Conservation (phyloP, 2,888 invertebrate genomes). For the Nemotelus pantherinus region DNA sequence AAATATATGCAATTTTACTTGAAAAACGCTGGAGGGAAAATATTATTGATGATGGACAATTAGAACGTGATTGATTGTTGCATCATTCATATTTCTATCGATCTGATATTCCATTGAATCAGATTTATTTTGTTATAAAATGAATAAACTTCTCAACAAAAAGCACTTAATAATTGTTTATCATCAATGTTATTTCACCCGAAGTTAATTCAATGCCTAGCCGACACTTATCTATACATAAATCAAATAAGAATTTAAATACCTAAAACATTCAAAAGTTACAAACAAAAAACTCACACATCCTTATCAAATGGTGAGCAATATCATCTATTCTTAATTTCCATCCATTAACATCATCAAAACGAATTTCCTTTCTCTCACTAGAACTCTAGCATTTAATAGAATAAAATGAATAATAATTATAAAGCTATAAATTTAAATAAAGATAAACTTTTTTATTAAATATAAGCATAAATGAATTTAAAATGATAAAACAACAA, state of each 20-base stretch:
- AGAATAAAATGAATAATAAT: constrained; percentile 28
- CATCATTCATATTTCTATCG: too few relatives aligned
- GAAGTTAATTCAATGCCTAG: neutral
- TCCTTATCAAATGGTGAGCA: constrained; percentile 41
- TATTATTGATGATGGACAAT: too few relatives aligned
- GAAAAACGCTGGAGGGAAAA: neutral
- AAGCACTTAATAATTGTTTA: neutral
- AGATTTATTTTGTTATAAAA: too few relatives aligned
- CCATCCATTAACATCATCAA: neutral
- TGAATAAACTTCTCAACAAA: too few relatives aligned
- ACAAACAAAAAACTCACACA: constrained; percentile 35
- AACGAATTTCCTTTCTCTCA: constrained; percentile 28
- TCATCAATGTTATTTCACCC: neutral
- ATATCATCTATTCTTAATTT: constrained; percentile 31
- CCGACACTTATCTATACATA: neutral
- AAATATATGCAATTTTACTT: constrained; percentile 8
- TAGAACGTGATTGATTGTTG: too few relatives aligned
- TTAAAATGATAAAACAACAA: constrained; percentile 19
- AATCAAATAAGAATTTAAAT: constrained; percentile 2
- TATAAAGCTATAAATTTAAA: constrained; percentile 10
- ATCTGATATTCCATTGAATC: too few relatives aligned
- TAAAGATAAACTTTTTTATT: constrained; percentile 28
- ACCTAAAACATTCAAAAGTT: constrained; percentile 26
- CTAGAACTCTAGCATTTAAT: constrained; percentile 11
- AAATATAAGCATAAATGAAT: constrained; percentile 32